Percentiles rank a stretch among this genome's conserved stretches.
phyloP scores from a whole-genome alignment of 1,140 invertebrate species.

The Cydia pomonella region DNA sequence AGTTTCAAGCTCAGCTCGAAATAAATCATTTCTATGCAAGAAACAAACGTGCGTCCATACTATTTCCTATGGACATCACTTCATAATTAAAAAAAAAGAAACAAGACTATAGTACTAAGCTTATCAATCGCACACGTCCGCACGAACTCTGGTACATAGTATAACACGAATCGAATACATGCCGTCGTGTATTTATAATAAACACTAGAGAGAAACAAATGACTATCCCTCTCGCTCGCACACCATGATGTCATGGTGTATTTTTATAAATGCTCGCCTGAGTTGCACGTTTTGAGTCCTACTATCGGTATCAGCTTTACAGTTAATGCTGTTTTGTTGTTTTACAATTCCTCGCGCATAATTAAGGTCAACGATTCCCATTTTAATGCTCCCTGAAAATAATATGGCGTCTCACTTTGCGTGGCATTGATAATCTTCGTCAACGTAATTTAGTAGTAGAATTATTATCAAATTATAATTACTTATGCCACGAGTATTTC shows the following conservation, averaged over 20 bases:
- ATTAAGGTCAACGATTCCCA: conserved; percentile 14
- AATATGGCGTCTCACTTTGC: not conserved
- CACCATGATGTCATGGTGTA: conserved; percentile 79
- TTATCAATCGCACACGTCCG: conserved; percentile 17
- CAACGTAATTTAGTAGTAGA: no score
- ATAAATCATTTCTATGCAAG: no score
- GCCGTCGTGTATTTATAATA: conserved; percentile 70
- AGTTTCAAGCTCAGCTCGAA: no score
- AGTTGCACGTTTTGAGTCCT: conserved; percentile 65
- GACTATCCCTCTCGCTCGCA: conserved; percentile 58
- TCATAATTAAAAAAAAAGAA: not conserved
- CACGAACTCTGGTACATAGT: conserved; percentile 47
- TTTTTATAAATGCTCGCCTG: conserved; percentile 68
- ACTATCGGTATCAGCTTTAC: conserved; percentile 55
- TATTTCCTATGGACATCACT: no score
- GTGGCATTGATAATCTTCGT: no score
- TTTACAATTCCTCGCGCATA: not conserved
- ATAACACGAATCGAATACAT: conserved; percentile 70
- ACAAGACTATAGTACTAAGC: not conserved
- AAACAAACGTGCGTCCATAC: no score
- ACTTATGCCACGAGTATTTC: no score
- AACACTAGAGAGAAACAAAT: conserved; percentile 49
- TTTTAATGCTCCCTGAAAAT: conserved; percentile 20
- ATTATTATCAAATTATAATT: no score
- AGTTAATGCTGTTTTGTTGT: conserved; percentile 29